phyloP scores from a whole-genome alignment of 1,140 invertebrate genomes.

The Musca vetustissima region DNA sequence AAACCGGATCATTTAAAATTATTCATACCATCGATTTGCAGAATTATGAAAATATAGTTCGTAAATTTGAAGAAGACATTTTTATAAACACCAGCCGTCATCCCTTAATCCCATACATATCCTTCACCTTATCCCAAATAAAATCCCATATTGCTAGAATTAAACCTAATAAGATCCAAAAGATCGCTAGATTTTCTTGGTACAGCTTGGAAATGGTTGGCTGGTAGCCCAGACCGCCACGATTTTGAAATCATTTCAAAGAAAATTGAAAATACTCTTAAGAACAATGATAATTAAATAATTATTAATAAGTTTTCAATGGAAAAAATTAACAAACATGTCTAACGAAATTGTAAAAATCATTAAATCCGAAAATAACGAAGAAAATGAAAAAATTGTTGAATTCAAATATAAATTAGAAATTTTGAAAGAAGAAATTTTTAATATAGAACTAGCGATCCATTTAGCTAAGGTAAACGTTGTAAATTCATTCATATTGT shows the following conservation, averaged over 20 bases:
- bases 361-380: too few relatives aligned
- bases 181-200: neutral
- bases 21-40: neutral
- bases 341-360: too few relatives aligned
- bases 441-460: too few relatives aligned
- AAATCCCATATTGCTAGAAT: neutral
- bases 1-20: neutral
- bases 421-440: too few relatives aligned
- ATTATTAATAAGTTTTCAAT: too few relatives aligned
- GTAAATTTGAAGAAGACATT: neutral
- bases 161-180: neutral
- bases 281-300: too few relatives aligned
- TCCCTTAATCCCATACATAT: neutral
- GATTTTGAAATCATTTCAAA: neutral
- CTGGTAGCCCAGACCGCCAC: neutral
- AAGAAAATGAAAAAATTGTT: too few relatives aligned
- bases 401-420: too few relatives aligned
- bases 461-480: too few relatives aligned
- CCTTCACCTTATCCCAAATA: neutral
- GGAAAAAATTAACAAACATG: too few relatives aligned
- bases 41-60: neutral
- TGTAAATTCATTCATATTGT: too few relatives aligned
- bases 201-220: neutral
- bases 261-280: too few relatives aligned
- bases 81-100: neutral